Conservation (phyloP, 2,113 vertebrate species). For the Natator depressus region DNA sequence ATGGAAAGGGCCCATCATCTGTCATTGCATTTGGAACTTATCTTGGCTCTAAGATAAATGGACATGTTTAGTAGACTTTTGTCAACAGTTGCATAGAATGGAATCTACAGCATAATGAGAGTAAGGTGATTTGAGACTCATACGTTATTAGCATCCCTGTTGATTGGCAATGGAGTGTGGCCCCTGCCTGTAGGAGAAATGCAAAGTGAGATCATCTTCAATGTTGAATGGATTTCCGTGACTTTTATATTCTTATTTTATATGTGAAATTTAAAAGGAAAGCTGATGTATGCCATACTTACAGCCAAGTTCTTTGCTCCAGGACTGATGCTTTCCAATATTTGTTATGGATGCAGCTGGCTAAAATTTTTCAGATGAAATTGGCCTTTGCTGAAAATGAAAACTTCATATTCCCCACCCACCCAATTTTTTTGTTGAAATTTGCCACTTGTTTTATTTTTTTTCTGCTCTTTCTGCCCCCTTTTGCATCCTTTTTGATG, state of each 20-base stretch:
- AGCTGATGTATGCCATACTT: neutral
- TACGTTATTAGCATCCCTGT: accelerated
- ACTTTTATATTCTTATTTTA: neutral
- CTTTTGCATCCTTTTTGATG: neutral
- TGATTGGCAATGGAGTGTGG: neutral
- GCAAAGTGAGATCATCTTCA: neutral
- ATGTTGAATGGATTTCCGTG: neutral
- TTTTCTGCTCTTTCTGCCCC: neutral
- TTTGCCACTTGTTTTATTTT: neutral
- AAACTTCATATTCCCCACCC: neutral
- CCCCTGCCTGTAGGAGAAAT: neutral
- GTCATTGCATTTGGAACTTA: accelerated
- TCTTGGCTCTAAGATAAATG: accelerated
- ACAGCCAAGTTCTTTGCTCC: neutral
- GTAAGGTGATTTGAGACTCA: accelerated
- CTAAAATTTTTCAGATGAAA: neutral
- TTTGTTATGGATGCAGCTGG: neutral
- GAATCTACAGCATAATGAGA: accelerated
- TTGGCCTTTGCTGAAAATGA: neutral
- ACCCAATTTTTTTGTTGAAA: neutral
- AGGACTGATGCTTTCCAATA: neutral
- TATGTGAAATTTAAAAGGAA: neutral
- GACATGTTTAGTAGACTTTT: neutral
- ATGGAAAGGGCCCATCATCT: neutral
- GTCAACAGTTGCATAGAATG: accelerated